These are phyloP conservation scores for Tenthredo notha DNA, from an alignment of 2,888 invertebrate species.

Conservation along the genomic window DNA sequence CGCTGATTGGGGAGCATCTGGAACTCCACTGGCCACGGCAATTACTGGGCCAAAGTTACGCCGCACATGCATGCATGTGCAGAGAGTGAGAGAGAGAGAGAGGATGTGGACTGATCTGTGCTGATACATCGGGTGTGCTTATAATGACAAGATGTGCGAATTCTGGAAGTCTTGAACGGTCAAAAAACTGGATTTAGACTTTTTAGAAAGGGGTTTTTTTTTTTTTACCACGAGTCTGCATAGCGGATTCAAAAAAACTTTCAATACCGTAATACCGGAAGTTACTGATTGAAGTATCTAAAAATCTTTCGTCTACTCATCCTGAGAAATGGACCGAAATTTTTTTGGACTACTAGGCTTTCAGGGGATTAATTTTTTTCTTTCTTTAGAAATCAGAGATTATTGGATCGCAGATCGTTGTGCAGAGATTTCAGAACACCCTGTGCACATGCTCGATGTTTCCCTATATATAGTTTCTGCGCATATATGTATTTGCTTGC, in stretches of 20 bases:
- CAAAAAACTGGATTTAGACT: no score
- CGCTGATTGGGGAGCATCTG: slow-evolving; percentile 78
- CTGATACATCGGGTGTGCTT: neutral
- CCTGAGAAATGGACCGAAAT: no score
- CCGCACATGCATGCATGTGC: neutral
- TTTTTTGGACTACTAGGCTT: no score
- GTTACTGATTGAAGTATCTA: no score
- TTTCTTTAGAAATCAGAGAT: no score
- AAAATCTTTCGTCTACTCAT: no score
- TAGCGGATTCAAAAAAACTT: no score
- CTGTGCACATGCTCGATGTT: neutral
- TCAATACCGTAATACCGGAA: no score
- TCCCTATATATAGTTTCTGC: neutral
- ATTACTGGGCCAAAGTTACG: slow-evolving; percentile 71
- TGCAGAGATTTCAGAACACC: neutral
- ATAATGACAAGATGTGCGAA: neutral
- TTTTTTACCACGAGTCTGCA: no score
- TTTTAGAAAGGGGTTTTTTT: no score
- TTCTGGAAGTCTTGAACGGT: neutral
- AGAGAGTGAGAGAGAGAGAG: neutral
- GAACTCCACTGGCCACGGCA: slow-evolving; percentile 75
- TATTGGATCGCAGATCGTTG: no score
- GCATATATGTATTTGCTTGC: neutral
- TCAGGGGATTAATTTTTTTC: no score
- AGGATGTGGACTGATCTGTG: neutral